Percentiles rank a stretch among this genome's conserved stretches.
Evolutionary conservation across 1,140 invertebrate genomes (phyloP).

Genomic region (Plodia interpunctella): DNA sequence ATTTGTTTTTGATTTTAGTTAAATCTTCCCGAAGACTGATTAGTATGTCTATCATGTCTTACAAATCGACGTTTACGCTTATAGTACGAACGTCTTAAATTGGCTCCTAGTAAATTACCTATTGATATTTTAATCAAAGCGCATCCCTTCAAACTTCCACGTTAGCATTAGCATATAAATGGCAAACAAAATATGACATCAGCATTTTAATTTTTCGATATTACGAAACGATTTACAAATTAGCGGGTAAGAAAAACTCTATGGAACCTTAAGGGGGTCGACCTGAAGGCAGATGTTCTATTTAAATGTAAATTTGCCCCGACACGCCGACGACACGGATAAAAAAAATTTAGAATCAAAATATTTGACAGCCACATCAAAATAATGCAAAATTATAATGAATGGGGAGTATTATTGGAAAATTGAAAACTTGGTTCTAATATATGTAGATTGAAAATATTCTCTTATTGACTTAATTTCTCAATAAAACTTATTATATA

Average conservation of each 20-base stretch:
- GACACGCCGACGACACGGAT: constrained; percentile 64
- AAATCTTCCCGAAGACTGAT: not conserved
- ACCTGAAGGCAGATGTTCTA: constrained; percentile 71
- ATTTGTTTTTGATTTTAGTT: no score
- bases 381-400: constrained; percentile 26
- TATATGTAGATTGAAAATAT: constrained; percentile 19
- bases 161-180: constrained; percentile 72
- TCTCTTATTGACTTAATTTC: constrained; percentile 15
- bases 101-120: constrained; percentile 51
- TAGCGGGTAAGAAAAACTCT: constrained; percentile 72
- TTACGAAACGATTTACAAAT: constrained; percentile 76
- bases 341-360: constrained; percentile 68
- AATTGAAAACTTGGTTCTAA: constrained; percentile 14
- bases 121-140: constrained; percentile 70
- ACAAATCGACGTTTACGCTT: constrained; percentile 13
- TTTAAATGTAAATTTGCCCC: constrained; percentile 75
- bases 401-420: constrained; percentile 1
- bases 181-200: constrained; percentile 72
- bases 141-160: constrained; percentile 37
- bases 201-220: constrained; percentile 76
- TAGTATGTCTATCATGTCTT: not conserved
- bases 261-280: constrained; percentile 66
- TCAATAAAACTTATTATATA: constrained; percentile 15
- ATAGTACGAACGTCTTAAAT: constrained; percentile 37
- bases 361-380: constrained; percentile 61